Conservation (phyloP, 2,888 invertebrate species). For the Amblyjoppa fuscipennis region DNA sequence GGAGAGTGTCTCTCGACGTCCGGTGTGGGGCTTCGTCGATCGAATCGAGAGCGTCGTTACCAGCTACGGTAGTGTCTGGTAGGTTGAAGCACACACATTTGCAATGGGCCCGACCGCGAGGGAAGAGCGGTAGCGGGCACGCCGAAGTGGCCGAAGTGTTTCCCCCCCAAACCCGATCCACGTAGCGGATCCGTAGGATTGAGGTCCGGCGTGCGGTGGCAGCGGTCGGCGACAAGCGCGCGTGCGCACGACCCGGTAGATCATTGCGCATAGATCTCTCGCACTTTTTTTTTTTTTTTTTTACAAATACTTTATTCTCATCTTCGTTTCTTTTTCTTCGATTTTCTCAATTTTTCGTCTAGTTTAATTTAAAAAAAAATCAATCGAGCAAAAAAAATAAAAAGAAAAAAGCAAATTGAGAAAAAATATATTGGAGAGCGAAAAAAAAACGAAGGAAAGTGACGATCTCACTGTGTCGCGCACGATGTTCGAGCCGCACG, state of each 20-base stretch:
- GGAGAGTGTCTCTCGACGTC: slow-evolving; percentile 56
- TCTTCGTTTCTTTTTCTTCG: background rate
- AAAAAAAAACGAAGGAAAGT: background rate
- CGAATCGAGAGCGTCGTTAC: slow-evolving; percentile 65
- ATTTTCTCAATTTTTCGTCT: background rate
- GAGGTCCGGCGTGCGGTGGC: slow-evolving; percentile 49
- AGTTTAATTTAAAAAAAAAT: background rate
- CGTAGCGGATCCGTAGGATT: slow-evolving; percentile 53
- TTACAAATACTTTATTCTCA: background rate
- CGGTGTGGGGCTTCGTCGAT: slow-evolving; percentile 68
- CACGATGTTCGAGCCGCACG: slow-evolving; percentile 16
- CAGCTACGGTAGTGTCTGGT: slow-evolving; percentile 39
- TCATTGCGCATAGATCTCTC: slow-evolving; percentile 54
- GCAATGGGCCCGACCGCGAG: slow-evolving; percentile 15
- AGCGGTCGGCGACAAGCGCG: slow-evolving; percentile 42
- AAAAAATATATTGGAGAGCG: background rate
- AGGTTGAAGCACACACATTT: slow-evolving; percentile 29
- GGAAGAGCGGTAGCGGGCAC: slow-evolving; percentile 14
- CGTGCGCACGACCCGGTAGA: slow-evolving; percentile 55
- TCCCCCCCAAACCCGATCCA: slow-evolving; percentile 47
- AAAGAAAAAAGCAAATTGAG: background rate
- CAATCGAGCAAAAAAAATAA: background rate
- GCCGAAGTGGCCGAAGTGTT: background rate
- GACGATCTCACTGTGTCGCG: slow-evolving; percentile 31
- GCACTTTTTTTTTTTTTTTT: slow-evolving; percentile 48